Evolutionary conservation across 2,888 invertebrate species (phyloP), one percentile per base, ranked within the genome.

Genomic region (Laothoe populi): DNA sequence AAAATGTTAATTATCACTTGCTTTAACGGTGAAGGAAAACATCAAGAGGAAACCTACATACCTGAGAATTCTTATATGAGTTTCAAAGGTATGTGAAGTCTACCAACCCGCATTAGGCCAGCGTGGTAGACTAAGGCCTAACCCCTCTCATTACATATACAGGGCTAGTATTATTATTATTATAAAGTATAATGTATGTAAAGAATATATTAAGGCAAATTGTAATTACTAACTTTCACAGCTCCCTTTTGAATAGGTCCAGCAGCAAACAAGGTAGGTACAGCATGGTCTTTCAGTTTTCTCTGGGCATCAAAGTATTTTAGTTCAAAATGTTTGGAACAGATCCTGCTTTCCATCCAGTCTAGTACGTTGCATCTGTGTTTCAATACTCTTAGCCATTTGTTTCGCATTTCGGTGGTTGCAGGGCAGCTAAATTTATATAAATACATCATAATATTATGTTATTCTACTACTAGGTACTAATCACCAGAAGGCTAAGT

Each of bases 281-380:
- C 64, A 26, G 92, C 90, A 78, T 77, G 79, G 0, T 83, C 80
- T 57, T 77, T 86, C 0, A 92, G 72, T 70, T 69, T 88, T 65
- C 83, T 81, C 59, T 85, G 81, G 0, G 79, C 66, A 71, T 90
- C 88, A 74, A 90, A 85, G 71, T 74, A 85, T 69, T 83, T 88
- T 4, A 75, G 66, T 66, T 91, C 90, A 75, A 92, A 92, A 74
- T 91, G 91, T 66, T 77, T 87, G 0, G 91, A 90, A 63, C 92
- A 92, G 59, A 92, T 86, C 70, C 76, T 85, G 65, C 89, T 90
- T 71, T 75, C 87, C 4, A 70, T 63, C 88, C 88, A 91, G 66
- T 92, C 88, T 44, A 92, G 69, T 46, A 78, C 67, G 58, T 78
- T 68, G 67, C 90, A 90, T 66, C 80, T 87, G 62, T 82, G 84